These are phyloP conservation scores for Choloepus hoffmanni DNA, from an alignment of 2,113 vertebrate species.

Conservation along the genomic window DNA sequence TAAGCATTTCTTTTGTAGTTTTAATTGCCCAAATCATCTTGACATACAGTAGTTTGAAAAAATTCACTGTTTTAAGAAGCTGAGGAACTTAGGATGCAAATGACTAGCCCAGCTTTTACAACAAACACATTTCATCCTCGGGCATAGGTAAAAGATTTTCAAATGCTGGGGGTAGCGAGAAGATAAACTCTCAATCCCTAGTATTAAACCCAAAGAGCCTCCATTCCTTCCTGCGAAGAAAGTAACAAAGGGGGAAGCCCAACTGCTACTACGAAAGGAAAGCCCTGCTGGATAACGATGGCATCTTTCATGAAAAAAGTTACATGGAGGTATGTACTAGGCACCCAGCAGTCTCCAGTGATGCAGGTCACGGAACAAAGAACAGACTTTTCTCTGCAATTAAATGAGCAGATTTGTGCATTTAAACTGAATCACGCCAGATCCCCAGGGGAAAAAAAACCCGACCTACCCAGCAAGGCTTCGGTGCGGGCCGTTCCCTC, in stretches of 20 bases:
- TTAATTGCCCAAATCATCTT: background rate
- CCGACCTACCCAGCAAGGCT: background rate
- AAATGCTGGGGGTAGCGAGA: background rate
- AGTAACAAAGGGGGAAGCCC: background rate
- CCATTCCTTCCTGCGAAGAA: background rate
- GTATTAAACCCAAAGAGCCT: background rate
- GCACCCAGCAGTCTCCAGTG: background rate
- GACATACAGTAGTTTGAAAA: background rate
- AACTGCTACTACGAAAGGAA: background rate
- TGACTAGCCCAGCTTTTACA: background rate
- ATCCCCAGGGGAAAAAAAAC: background rate
- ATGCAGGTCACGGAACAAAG: background rate
- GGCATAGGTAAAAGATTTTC: background rate
- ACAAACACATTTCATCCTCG: background rate
- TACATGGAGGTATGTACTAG: background rate
- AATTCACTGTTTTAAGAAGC: background rate
- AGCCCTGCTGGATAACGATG: background rate
- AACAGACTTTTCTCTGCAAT: background rate
- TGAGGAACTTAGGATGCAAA: background rate
- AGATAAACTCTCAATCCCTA: background rate
- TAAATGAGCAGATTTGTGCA: background rate
- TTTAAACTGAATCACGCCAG: background rate
- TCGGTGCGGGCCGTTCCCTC: background rate
- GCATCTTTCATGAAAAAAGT: background rate
- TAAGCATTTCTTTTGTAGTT: background rate